Base-by-base conservation (phyloP, 2,888 invertebrate genomes). In the Netelia virgata region DNA sequence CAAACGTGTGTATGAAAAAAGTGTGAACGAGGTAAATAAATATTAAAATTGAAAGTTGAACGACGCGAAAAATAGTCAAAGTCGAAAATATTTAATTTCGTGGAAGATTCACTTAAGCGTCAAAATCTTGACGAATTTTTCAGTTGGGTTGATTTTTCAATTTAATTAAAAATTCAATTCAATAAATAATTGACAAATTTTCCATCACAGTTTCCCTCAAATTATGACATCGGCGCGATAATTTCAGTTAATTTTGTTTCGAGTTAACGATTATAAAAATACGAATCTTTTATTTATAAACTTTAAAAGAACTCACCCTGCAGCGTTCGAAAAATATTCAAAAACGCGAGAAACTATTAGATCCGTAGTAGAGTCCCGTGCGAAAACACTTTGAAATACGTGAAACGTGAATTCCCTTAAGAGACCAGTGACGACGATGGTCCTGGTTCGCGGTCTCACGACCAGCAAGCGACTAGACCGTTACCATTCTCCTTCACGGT, bases 401-500 rank as follows among this genome's bases (percentile, higher is more conserved):
- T 36, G 73, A 18, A 69, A 75, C 47, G 74, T 50, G 73, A 61
- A 70, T 82, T 74, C 69, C 53, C 55, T 63, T 36, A 69, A 61
- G 47, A 83, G 59, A 77, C 84, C 63, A 85, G 64, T 82, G 84
- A 82, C 64, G 83, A 83, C 85, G 82, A 79, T 70, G 85, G 85
- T 86, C 87, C 87, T 81, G 84, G 91, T 89, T 90, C 85, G 88
- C 91, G 88, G 90, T 90, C 88, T 89, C 90, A 87, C 91, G 91
- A 88, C 89, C 92, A 89, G 89, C 90, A 89, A 89, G 90, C 90
- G 90, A 93, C 93, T 93, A 92, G 90, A 89, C 90, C 88, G 90
- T 89, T 88, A 89, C 92, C 92, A 90, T 91, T 93, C 93, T 90
- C 92, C 92, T 90, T 91, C 90, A 88, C 88, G 87, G 90, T 90